Base-by-base conservation (phyloP, 2,113 vertebrate genomes). In the Kryptolebias marmoratus region DNA sequence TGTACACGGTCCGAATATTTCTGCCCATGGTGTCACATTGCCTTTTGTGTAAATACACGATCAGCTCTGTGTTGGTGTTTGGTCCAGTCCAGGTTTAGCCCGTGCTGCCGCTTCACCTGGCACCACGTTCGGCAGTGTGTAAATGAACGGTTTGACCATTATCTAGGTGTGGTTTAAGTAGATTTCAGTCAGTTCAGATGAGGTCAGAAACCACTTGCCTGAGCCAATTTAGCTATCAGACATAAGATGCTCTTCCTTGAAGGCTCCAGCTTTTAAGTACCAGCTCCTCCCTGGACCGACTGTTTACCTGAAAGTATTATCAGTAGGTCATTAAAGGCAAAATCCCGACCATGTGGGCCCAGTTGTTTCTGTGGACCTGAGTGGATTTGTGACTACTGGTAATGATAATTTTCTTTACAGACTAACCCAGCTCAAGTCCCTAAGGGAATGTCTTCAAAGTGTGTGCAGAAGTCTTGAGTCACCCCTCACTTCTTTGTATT, bases 131-230 rank as follows among this genome's bases (percentile, higher is more conserved):
- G 48, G 42, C 42, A 71, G 62, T 66, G 42, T 67, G 55, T 59
- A 57, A 54, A 59, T 62, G 47, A 42, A 58, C 71, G 47, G 56
- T 44, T 0, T 18, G 27, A 27, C 54, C 22, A 30, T 75, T 83
- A 56, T 45, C 39, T 32, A 73, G 68, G 71, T 61, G 42, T 53
- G 58, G 49, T 79, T 80, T 74, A 79, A 83, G 71, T 61, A 78
- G 79, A 85, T 88, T 64, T 28, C 44, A 47, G 14, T 59, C 31
- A 61, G 45, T 64, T 73, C 30, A 79, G 28, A 75, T 36, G n/a
- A 49, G 64, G 70, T 72, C 45, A 59, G 18, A 62, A 30, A 52
- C n/a, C 18, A 30, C 48, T 13, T 47, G 42, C n/a, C 53, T 67
- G 31, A 45, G 60, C 63, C 64, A 69, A 36, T 62, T 30, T 55